Conservation (phyloP, 2,113 vertebrate species). For the Atrichornis clamosus region DNA sequence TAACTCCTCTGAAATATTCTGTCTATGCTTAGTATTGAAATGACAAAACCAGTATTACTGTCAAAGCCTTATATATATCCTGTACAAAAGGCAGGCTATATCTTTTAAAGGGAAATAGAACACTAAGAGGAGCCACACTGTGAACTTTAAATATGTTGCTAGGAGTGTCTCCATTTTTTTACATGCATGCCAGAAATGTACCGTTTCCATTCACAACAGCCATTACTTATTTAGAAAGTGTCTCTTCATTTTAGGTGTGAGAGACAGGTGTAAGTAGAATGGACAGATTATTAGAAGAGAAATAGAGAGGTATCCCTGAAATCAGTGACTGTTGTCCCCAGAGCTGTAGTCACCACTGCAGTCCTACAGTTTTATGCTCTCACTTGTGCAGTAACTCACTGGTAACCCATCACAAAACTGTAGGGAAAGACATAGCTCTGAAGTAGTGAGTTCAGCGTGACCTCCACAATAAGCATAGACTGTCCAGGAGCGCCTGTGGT, state of each 20-base stretch:
- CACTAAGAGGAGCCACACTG: not conserved
- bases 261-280: not conserved
- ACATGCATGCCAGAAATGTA: not conserved
- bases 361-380: not conserved
- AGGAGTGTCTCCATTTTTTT: not conserved
- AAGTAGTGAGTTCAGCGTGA: not conserved
- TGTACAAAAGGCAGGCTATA: not conserved
- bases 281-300: not conserved
- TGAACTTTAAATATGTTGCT: not conserved
- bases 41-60: not conserved
- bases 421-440: not conserved
- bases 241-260: not conserved
- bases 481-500: not conserved
- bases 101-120: not conserved
- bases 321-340: accelerated
- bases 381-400: accelerated
- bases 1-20: not conserved
- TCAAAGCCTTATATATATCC: not conserved
- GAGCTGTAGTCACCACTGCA: not conserved
- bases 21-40: not conserved
- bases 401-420: not conserved
- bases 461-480: not conserved
- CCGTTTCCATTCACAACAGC: not conserved
- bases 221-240: not conserved
- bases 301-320: not conserved